Conservation (phyloP, 2,888 invertebrate genomes). For the Lycia hirtaria region DNA sequence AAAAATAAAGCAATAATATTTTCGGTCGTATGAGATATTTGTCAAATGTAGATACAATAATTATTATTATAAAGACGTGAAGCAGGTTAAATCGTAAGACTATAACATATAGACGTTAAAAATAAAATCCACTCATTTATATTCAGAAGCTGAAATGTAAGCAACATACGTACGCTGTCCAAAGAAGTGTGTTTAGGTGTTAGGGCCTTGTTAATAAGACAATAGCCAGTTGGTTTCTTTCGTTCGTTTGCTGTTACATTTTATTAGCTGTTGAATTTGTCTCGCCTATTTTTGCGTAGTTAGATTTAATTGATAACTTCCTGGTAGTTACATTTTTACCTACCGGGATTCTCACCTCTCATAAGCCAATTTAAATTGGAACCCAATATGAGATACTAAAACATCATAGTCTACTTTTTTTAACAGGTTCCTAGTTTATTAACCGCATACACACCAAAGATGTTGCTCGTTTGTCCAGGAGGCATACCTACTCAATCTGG, state of each 20-base stretch:
- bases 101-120: slow-evolving; percentile 33
- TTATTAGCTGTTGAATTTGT: slow-evolving; percentile 23
- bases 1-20: neutral
- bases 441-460: too few relatives aligned
- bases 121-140: slow-evolving; percentile 49
- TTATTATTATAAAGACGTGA: slow-evolving; percentile 5
- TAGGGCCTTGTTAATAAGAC: slow-evolving; percentile 35
- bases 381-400: too few relatives aligned
- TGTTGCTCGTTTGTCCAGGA: too few relatives aligned
- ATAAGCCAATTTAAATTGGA: too few relatives aligned
- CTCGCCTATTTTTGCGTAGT: neutral
- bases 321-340: too few relatives aligned
- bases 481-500: too few relatives aligned
- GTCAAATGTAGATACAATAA: neutral
- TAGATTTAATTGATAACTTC: neutral
- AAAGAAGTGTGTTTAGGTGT: slow-evolving; percentile 29
- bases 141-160: slow-evolving; percentile 49
- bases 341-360: too few relatives aligned
- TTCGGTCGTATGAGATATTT: neutral
- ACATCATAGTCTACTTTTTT: too few relatives aligned
- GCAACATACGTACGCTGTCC: slow-evolving; percentile 36
- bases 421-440: too few relatives aligned
- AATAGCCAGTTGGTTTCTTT: slow-evolving; percentile 22
- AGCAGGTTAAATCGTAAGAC: slow-evolving; percentile 2
- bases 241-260: slow-evolving; percentile 11